Base-by-base conservation (phyloP, 2,797 vertebrate genomes). In the Channallabes apus region DNA sequence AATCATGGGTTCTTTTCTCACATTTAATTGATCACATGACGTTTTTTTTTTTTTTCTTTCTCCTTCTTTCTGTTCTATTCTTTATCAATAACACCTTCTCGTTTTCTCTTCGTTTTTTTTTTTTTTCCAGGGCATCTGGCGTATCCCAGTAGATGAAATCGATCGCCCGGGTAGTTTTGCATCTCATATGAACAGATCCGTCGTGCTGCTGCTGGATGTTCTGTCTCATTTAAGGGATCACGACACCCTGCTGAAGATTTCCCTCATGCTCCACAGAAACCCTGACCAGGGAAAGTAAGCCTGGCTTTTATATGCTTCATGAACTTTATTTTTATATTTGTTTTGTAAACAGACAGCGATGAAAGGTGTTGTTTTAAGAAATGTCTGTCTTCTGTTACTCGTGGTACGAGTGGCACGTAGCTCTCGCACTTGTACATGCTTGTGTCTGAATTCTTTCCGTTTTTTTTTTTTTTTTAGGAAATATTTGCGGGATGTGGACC, bases 271-370 rank as follows among this genome's bases (percentile, higher is more conserved):
- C 87, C 98, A 99, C 94, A 97, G 98, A 93, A 99, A 97, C 87
- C 98, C 98, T 12, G 98, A 99, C 89, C 98, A 99, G 97, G 98
- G 98, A 97, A 99, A 99, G 98, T 99, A 96, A 92, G 98, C 89
- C 38, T 38, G 4, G 11, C 20, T 7, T 51, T 18, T 69, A 82
- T 86, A 68, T 11, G 9, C 46, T 51, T 51, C 46, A 6, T 17
- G 24, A 83, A 38, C n/a, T 5, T 35, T 35, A 14, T 38, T n/a
- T 35, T 79, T 7, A 41, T 76, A 61, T 61, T 24, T 9, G n/a
- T 62, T 22, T 38, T 8, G n/a, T 20, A 64, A 67, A 65, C 15
- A 0, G 15, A 8, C 15, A 27, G 14, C 12, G 6, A 29, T 6
- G 22, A 59, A 35, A 4, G 14, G 4, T 29, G 1, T 17, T 41